Evolutionary conservation across 2,797 vertebrate species (phyloP), one percentile per base, ranked within the genome.

Genomic region (Sternarchorhynchus goeldii): DNA sequence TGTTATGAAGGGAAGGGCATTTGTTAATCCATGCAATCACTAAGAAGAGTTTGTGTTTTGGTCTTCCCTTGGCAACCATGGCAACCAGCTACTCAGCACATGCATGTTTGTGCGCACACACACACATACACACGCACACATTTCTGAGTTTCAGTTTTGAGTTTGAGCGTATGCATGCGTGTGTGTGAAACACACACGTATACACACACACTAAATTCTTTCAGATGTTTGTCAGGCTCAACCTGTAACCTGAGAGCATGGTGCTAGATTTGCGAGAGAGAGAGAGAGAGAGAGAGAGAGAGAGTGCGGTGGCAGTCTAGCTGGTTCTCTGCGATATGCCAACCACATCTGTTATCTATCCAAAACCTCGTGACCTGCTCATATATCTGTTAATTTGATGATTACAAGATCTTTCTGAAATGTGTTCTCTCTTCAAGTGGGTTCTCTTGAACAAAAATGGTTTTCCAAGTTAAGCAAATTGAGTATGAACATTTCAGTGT

Each of bases 151-250:
- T 25, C 25, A 25, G 25, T 25, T 25, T 25, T 25, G 25, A 25
- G 25, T 25, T 25, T 25, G 25, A 25, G 25, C 25, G 25, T 25
- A 25, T 25, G 25, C 25, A 25, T 25, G 25, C 25, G 25, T 25
- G 25, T 25, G 25, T 25, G 25, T 25, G 0, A n/a, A n/a, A 32
- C 59, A 31, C 59, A 14, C 10, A 62, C 59, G 31, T 53, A 57
- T 20, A 18, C 21, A 16, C 50, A 50, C 68, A 67, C 71, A 64
- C 60, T 56, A 75, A 74, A 76, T 80, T 74, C 72, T 66, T 39
- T 60, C 57, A 63, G 72, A 63, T 60, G 75, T 25, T 58, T 80
- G 72, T 75, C 29, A 29, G 45, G 62, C 17, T 75, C n/a, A 66
- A 41, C 36, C 64, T 66, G 36, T 60, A 29, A 74, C 71, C 71